Evolutionary conservation across 2,797 vertebrate genomes (phyloP).

Genomic region (Mionectes olivaceus): DNA sequence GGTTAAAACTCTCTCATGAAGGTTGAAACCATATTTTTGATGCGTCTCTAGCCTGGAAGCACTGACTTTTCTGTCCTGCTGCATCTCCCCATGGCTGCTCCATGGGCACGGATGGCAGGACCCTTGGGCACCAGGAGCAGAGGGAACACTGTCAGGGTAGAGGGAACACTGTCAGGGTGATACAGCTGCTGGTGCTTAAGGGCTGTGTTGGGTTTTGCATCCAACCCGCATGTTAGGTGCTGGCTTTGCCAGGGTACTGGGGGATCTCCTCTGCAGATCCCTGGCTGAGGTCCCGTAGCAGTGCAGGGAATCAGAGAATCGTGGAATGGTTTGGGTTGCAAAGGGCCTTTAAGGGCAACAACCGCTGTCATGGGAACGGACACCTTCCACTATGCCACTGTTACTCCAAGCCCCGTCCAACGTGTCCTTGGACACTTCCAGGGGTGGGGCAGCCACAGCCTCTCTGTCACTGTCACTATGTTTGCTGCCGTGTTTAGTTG

Average conservation of each 20-base stretch:
- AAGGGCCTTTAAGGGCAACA: background rate
- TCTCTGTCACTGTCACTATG: background rate
- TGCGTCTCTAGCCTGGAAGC: background rate
- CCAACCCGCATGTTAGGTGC: background rate
- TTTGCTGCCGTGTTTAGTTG: background rate
- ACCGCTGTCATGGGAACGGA: background rate
- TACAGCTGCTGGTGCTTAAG: background rate
- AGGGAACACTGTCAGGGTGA: background rate
- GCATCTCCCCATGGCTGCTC: background rate
- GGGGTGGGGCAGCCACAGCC: background rate
- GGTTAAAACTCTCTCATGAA: background rate
- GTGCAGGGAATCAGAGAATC: background rate
- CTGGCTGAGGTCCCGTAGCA: background rate
- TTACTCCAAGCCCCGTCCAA: rapidly evolving
- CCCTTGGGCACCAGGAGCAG: rapidly evolving
- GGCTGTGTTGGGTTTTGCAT: background rate
- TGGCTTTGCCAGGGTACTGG: background rate
- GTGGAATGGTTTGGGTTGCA: background rate
- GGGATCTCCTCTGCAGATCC: background rate
- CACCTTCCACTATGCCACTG: background rate
- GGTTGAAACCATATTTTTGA: background rate
- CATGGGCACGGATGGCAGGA: rapidly evolving
- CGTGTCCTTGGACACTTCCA: background rate
- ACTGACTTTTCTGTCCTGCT: background rate
- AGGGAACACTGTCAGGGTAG: background rate